Evolutionary conservation across 2,113 vertebrate genomes (phyloP).

Genomic region (Aphyosemion australe): DNA sequence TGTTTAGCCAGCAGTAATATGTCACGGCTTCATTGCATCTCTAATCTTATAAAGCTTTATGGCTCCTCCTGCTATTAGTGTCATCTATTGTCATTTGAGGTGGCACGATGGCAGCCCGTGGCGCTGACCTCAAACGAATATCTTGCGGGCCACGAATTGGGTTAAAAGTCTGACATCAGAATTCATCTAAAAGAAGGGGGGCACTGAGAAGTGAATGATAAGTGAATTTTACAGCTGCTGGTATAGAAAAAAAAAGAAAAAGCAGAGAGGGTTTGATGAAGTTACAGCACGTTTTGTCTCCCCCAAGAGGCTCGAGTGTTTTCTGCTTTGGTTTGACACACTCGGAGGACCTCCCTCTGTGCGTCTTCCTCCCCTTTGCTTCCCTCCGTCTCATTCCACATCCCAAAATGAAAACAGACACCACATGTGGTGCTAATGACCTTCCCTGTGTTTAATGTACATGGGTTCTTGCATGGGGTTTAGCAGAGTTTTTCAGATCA

Average conservation of each 20-base stretch:
- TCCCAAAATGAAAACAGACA: slow-evolving; percentile 57
- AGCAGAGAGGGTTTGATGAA: slow-evolving; percentile 18
- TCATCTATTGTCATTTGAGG: slow-evolving; percentile 75
- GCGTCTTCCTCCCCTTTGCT: slow-evolving; percentile 25
- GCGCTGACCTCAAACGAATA: slow-evolving; percentile 61
- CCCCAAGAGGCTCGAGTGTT: slow-evolving; percentile 68
- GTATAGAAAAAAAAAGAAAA: neutral
- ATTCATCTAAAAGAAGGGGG: slow-evolving; percentile 44
- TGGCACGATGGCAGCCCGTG: slow-evolving; percentile 65
- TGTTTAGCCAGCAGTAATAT: slow-evolving; percentile 69
- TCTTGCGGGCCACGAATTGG: slow-evolving; percentile 42
- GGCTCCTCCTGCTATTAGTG: slow-evolving; percentile 66
- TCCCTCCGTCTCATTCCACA: slow-evolving; percentile 39
- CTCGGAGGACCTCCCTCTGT: slow-evolving; percentile 41
- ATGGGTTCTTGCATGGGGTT: slow-evolving; percentile 11
- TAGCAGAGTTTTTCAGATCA: slow-evolving; percentile 31
- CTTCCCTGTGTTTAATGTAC: slow-evolving; percentile 50
- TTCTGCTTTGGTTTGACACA: slow-evolving; percentile 19
- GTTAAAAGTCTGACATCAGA: slow-evolving; percentile 60
- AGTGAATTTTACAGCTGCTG: slow-evolving; percentile 24
- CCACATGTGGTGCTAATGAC: slow-evolving; percentile 62
- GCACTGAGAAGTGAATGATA: slow-evolving; percentile 14
- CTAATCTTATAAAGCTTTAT: slow-evolving; percentile 76
- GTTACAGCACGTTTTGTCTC: slow-evolving; percentile 67
- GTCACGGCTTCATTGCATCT: slow-evolving; percentile 70